Base-by-base conservation (phyloP, 2,113 vertebrate genomes). In the Chlorocebus sabaeus region DNA sequence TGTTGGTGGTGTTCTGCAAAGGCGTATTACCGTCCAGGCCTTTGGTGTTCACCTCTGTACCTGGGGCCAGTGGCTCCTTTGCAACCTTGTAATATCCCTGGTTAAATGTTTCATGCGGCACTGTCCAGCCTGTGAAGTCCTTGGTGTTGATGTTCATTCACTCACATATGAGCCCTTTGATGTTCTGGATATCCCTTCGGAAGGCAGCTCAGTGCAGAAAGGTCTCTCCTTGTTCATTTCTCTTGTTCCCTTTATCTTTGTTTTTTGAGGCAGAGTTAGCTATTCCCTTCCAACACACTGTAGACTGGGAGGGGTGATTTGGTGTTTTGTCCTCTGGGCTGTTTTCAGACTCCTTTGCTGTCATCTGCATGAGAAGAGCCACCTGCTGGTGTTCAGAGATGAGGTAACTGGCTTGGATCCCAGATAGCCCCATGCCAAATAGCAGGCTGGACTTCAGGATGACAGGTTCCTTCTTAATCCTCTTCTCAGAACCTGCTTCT, bases 231-330 rank as follows among this genome's bases (percentile, higher is more conserved):
- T 99, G 99, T 98, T 99, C 99, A 8, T 99, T 99, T 55, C 99
- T 99, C 99, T 99, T 99, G 98, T 99, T 99, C 97, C 99, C 99
- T 99, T 99, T 99, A 98, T 99, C 99, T 99, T 99, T 99, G 99
- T 99, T 99, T 99, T 99, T 99, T 98, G 99, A 99, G 99, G 99
- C 99, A 98, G 99, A 99, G 99, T 99, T 99, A 98, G 99, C 99
- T 97, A 99, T 99, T 99, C 99, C 99, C 99, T 99, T 99, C 99
- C 99, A 99, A 99, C 99, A 99, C 98, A 99, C 99, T 98, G 99
- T 99, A 97, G 99, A 99, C 99, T 99, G 99, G 98, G 99, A 99
- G 98, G 99, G 99, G 99, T 99, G 99, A 99, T 99, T 99, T 99
- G 99, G 99, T 99, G 99, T 99, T 99, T 99, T 99, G 98, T 99